Conservation (phyloP, 2,113 vertebrate genomes). For the Pantherophis guttatus region DNA sequence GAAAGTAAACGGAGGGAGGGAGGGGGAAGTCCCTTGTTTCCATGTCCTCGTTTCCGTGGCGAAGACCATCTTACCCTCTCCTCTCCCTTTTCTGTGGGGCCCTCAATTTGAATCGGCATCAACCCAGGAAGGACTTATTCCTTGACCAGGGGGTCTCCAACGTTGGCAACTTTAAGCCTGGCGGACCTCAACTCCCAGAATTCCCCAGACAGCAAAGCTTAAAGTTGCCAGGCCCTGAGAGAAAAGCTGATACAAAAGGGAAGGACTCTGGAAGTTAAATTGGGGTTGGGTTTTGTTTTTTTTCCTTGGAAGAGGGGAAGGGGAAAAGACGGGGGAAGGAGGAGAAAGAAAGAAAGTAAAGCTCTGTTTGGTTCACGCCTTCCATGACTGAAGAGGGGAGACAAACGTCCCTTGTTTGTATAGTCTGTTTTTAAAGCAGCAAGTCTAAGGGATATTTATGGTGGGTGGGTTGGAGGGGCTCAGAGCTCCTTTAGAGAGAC, state of each 20-base stretch:
- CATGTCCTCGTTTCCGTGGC: neutral
- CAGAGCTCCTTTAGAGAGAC: conserved; percentile 76
- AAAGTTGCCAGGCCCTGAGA: neutral
- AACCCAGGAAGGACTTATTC: neutral
- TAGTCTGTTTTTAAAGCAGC: conserved; percentile 54
- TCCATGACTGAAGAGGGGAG: conserved; percentile 66
- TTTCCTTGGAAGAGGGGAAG: conserved; percentile 2
- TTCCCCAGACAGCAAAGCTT: too few relatives aligned
- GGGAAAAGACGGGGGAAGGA: conserved; percentile 14
- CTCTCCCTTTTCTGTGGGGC: neutral
- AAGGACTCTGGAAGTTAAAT: neutral
- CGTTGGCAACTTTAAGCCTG: too few relatives aligned
- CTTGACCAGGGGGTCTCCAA: too few relatives aligned
- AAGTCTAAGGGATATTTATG: conserved; percentile 68
- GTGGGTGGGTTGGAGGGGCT: conserved; percentile 53
- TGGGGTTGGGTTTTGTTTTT: conserved; percentile 22
- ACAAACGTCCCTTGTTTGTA: conserved; percentile 44
- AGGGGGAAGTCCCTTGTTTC: neutral
- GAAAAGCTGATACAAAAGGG: neutral
- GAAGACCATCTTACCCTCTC: neutral
- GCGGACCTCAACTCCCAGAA: too few relatives aligned
- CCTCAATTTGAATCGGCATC: neutral
- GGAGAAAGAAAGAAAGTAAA: conserved; percentile 37
- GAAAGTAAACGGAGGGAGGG: neutral
- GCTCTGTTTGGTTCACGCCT: conserved; percentile 67